Conservation (phyloP, 2,888 invertebrate species). For the Hydropsyche betteni region DNA sequence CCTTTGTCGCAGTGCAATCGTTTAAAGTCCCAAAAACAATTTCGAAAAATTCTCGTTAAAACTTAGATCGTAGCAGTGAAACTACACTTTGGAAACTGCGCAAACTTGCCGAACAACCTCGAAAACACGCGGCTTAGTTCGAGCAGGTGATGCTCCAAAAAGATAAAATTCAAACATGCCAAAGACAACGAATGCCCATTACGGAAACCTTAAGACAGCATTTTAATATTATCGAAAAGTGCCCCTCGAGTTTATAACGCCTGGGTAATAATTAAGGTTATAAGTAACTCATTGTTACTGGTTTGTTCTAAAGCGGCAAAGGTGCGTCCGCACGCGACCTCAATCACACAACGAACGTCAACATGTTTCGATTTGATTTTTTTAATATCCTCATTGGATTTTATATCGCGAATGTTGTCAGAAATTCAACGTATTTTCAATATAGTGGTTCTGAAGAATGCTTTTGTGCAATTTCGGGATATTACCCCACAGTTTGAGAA, state of each 20-base stretch:
- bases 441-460: neutral
- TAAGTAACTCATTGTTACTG: constrained; percentile 32
- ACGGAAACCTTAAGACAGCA: neutral
- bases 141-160: no score
- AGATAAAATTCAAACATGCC: neutral
- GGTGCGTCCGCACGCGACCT: constrained; percentile 28
- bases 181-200: neutral
- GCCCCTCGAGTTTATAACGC: neutral
- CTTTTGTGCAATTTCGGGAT: neutral
- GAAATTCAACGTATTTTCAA: neutral
- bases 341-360: constrained; percentile 9
- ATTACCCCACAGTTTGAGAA: constrained; percentile 7
- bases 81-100: neutral
- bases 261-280: constrained; percentile 20
- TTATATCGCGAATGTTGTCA: neutral
- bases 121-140: neutral
- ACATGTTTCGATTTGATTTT: constrained; percentile 2
- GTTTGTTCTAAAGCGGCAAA: constrained; percentile 32
- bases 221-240: neutral
- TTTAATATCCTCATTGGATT: neutral
- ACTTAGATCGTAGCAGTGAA: constrained; percentile 1
- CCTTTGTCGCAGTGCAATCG: no score
- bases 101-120: neutral
- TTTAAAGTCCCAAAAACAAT: neutral
- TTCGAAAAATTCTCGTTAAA: constrained; percentile 7